Percentiles rank a stretch among this genome's conserved stretches.
Evolutionary conservation across 2,888 invertebrate genomes (phyloP).

Genomic region (Heliconius erato): DNA sequence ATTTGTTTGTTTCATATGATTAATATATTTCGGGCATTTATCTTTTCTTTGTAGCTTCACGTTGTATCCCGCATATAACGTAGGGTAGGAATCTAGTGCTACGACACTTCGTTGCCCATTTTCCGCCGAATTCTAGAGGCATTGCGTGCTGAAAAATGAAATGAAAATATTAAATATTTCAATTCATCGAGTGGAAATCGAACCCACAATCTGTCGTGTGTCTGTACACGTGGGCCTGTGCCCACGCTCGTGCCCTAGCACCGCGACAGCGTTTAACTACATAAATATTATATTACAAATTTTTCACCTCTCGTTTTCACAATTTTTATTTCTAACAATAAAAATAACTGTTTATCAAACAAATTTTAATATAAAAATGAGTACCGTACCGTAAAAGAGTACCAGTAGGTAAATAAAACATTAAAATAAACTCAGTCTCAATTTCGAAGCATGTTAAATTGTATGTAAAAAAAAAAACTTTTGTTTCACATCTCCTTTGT

Average conservation of each 20-base stretch:
- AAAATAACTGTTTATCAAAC: background rate
- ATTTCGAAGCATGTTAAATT: background rate
- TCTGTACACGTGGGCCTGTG: too few relatives aligned
- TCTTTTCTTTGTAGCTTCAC: background rate
- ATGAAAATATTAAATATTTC: background rate
- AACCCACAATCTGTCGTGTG: background rate
- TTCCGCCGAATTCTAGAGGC: background rate
- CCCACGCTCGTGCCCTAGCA: too few relatives aligned
- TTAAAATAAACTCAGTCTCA: background rate
- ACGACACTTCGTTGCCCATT: too few relatives aligned
- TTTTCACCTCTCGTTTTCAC: too few relatives aligned
- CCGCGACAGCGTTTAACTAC: too few relatives aligned
- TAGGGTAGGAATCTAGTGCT: background rate
- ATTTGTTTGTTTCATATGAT: background rate
- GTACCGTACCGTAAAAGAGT: too few relatives aligned
- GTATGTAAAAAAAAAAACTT: background rate
- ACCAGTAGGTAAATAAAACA: background rate
- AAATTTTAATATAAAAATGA: too few relatives aligned
- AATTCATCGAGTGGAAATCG: background rate
- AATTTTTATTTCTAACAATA: too few relatives aligned
- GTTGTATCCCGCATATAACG: background rate
- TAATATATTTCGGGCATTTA: too few relatives aligned
- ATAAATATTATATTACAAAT: too few relatives aligned
- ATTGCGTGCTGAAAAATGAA: background rate
- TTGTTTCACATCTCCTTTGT: conserved; percentile 23